phyloP scores from a whole-genome alignment of 2,113 vertebrate species.

The Sclerurus mexicanus region DNA sequence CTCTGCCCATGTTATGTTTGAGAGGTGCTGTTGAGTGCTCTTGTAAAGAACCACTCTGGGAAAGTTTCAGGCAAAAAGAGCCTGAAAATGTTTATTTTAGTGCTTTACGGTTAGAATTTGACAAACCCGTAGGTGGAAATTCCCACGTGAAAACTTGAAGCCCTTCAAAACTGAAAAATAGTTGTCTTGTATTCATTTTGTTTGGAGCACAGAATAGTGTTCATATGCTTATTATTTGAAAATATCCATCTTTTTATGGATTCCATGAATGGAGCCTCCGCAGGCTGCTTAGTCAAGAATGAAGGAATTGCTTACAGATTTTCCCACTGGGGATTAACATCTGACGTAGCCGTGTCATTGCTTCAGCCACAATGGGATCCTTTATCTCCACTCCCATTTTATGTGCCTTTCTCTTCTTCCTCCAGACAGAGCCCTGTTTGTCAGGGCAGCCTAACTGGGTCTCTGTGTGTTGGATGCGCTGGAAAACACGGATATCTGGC shows the following conservation, averaged over 20 bases:
- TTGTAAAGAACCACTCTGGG: neutral
- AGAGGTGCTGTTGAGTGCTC: neutral
- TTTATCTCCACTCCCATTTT: neutral
- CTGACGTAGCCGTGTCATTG: neutral
- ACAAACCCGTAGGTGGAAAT: neutral
- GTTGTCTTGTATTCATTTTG: neutral
- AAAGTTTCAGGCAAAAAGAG: neutral
- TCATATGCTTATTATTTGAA: neutral
- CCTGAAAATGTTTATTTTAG: neutral
- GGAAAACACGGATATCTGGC: neutral
- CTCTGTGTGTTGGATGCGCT: neutral
- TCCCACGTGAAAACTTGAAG: neutral
- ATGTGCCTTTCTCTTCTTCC: neutral
- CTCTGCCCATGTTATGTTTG: neutral
- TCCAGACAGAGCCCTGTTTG: neutral
- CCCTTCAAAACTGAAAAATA: neutral
- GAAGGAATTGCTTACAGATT: conserved; percentile 17
- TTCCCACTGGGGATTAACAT: conserved; percentile 21
- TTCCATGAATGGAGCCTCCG: neutral
- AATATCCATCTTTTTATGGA: neutral
- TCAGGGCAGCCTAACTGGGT: neutral
- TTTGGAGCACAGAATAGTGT: neutral
- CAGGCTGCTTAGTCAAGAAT: neutral
- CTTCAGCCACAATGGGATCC: neutral
- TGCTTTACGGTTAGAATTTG: neutral